Percentiles rank a stretch among this genome's conserved stretches.
phyloP scores from a whole-genome alignment of 2,888 invertebrate species.

The Coelogynopora nodosa region DNA sequence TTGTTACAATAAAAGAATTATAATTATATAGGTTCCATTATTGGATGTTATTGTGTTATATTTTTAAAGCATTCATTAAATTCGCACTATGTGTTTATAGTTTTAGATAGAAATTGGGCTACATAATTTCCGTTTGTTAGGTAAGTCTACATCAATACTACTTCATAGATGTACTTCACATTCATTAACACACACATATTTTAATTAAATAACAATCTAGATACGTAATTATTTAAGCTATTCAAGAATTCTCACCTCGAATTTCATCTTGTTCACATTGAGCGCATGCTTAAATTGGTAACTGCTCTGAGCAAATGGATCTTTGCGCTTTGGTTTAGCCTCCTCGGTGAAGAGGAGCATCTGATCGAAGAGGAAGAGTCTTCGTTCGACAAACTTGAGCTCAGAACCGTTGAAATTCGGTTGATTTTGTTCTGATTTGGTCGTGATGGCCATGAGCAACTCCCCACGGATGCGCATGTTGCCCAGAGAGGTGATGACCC shows the following conservation, averaged over 20 bases:
- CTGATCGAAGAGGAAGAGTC: slow-evolving; percentile 25
- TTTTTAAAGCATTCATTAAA: too few relatives aligned
- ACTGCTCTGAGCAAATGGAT: slow-evolving; percentile 23
- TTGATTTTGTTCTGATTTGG: neutral
- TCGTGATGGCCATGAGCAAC: neutral
- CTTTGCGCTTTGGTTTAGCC: neutral
- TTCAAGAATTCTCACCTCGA: slow-evolving; percentile 24
- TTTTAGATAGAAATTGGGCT: too few relatives aligned
- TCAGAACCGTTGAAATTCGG: neutral
- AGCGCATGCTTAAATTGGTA: slow-evolving; percentile 8
- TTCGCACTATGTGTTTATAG: too few relatives aligned
- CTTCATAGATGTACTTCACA: too few relatives aligned
- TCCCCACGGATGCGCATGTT: slow-evolving; percentile 14
- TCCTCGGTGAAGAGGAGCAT: slow-evolving; percentile 34
- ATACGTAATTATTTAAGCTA: too few relatives aligned
- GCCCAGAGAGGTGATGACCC: slow-evolving; percentile 9
- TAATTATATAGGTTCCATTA: too few relatives aligned
- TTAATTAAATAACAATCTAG: too few relatives aligned
- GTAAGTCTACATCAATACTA: too few relatives aligned
- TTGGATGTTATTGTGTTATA: too few relatives aligned
- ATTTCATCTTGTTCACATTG: slow-evolving; percentile 29
- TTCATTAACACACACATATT: too few relatives aligned
- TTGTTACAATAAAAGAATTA: too few relatives aligned
- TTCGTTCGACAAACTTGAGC: slow-evolving; percentile 10
- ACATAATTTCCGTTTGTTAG: too few relatives aligned